Base-by-base conservation (phyloP, 2,888 invertebrate genomes). In the Macrophya annulata region DNA sequence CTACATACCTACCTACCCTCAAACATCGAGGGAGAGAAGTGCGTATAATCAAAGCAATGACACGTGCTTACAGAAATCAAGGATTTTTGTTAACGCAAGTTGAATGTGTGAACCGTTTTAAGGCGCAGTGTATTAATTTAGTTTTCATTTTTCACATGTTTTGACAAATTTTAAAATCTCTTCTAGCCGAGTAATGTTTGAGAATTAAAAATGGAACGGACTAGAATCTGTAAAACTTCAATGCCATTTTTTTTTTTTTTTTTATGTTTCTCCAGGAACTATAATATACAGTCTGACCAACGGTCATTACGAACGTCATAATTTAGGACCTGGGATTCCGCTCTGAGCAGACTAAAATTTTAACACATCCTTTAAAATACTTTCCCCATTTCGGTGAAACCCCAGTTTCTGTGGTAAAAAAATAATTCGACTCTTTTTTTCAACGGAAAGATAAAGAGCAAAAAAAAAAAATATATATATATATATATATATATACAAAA, bases 61-160 rank as follows among this genome's bases (percentile, higher is more conserved):
- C 71, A 72, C 71, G 71, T 72, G 71, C 71, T 43, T n/a, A 37
- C 71, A n/a, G 71, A 17, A 40, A 72, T 72, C 62, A 72, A 37
- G 71, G 37, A 71, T 40, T n/a, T 72, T 40, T 31, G n/a, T 12
- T 31, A 68, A 6, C n/a, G n/a, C 6, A 5, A n/a, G 51, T 51
- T 51, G 17, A 51, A 51, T 51, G 17, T 51, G 17, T 17, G 51
- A 51, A 55, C 55, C 51, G 17, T 51, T 51, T 51, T n/a, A 17
- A 51, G 5, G 59, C n/a, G 59, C 21, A 10, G 55, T 62, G 25
- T 62, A 62, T 9, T 25, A 62, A 62, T 15, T 55, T n/a, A 12
- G 15, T 0, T 4, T 2, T 5, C 1, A 55, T n/a, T n/a, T 55
- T 55, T n/a, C 55, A 55, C 55, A 55, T n/a, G 55, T 17, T 55